Percentiles rank a stretch among this genome's conserved stretches.
Conservation (phyloP, 2,888 invertebrate genomes). For the Trichogramma dendrolimi region DNA sequence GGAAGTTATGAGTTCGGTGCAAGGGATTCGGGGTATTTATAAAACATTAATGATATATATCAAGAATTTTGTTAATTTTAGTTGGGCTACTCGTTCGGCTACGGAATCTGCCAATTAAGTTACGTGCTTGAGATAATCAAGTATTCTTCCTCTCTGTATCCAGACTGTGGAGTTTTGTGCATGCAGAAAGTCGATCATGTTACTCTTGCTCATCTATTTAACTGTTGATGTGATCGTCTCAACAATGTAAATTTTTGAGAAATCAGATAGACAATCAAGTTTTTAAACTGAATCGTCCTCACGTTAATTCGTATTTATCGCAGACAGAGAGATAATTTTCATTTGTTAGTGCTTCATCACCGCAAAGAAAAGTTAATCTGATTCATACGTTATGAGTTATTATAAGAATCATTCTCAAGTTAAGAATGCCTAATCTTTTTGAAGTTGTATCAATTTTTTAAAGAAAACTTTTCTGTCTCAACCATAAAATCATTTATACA, state of each 20-base stretch:
- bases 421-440: neutral
- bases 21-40: neutral
- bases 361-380: too few relatives aligned
- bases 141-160: constrained; percentile 46
- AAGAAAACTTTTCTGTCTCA: neutral
- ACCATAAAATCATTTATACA: constrained; percentile 1
- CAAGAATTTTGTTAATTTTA: too few relatives aligned
- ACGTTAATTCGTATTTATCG: constrained; percentile 11
- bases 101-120: constrained; percentile 30
- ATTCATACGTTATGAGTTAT: too few relatives aligned
- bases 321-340: constrained; percentile 23
- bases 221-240: neutral
- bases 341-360: constrained; percentile 3
- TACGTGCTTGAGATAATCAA: constrained; percentile 29
- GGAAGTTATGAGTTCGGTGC: constrained; percentile 13
- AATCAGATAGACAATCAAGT: neutral
- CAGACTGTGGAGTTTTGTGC: constrained; percentile 40
- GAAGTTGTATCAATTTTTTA: constrained; percentile 25
- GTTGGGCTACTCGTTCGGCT: constrained; percentile 21
- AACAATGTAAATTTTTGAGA: neutral
- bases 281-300: too few relatives aligned
- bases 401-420: too few relatives aligned
- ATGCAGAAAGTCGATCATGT: constrained; percentile 40
- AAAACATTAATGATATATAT: too few relatives aligned
- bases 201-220: constrained; percentile 28